Base-by-base conservation (phyloP, 2,113 vertebrate genomes). In the Aleadryas rufinucha region DNA sequence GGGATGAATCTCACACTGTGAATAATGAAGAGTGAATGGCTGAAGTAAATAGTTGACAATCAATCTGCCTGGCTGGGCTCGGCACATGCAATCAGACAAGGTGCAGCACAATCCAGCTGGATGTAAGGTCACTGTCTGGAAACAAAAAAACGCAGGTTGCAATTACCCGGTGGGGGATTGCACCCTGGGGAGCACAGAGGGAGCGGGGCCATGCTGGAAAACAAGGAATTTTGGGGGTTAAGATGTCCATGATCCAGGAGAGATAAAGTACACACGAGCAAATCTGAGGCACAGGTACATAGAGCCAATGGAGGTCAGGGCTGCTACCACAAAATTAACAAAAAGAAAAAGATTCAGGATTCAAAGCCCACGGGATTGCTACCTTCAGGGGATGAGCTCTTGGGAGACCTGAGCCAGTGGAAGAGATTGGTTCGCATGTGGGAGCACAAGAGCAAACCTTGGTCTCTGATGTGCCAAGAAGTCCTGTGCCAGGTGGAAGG, bases 11-110 rank as follows among this genome's bases (percentile, higher is more conserved):
- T 95, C 96, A 86, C 33, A 80, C 88, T 96, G 95, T 88, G 94
- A 96, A 96, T 97, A 93, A 96, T 85, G 95, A 93, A 91, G 74
- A 95, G 87, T 57, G 87, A 95, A 82, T 87, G 76, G 89, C 81
- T 91, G 93, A 89, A 94, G 66, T 87, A 92, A 97, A 93, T 50
- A 79, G 93, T 37, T 85, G 74, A 42, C 93, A 85, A 89, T 93
- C 91, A 89, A 85, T 89, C 93, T 89, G 54, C 91, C 84, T 68
- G 44, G 35, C 91, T 84, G 87, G 56, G 80, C 2, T 2, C 3
- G 1, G 72, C 65, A 56, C 86, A 72, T 7, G n/a, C 78, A 85
- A 33, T 89, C 93, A 93, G 76, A 89, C 81, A 41, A 49, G 53
- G 41, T 50, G 84, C 84, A 64, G 65, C 28, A 24, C 21, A 31